phyloP scores from a whole-genome alignment of 2,113 vertebrate species.

The Passer montanus region DNA sequence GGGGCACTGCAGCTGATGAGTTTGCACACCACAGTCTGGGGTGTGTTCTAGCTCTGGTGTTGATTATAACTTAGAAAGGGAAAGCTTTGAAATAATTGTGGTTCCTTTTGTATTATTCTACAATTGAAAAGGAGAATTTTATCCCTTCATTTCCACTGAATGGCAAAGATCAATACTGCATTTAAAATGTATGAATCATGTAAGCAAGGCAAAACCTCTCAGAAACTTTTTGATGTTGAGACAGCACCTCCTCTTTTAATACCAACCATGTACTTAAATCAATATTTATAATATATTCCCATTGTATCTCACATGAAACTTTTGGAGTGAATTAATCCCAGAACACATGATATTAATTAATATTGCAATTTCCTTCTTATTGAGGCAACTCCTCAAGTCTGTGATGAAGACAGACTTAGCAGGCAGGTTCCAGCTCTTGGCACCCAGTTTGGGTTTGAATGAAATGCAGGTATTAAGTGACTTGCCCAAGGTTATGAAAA shows the following conservation, averaged over 20 bases:
- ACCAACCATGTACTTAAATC: neutral
- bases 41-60: neutral
- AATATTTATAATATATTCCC: neutral
- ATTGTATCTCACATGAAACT: neutral
- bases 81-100: neutral
- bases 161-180: neutral
- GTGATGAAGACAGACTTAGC: neutral
- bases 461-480: neutral
- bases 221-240: neutral
- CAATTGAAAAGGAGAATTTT: neutral
- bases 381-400: neutral
- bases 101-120: neutral
- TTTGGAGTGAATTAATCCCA: neutral
- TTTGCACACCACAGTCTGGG: fast-evolving
- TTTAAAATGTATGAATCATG: neutral
- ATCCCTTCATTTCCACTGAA: neutral
- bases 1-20: neutral
- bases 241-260: neutral
- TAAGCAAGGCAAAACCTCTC: neutral
- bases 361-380: neutral
- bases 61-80: neutral
- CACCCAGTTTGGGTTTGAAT: neutral
- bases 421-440: neutral
- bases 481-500: neutral
- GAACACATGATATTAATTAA: neutral